Percentiles rank a stretch among this genome's conserved stretches.
These are phyloP conservation scores for Mungos mungo DNA, from an alignment of 2,113 vertebrate species.

Conservation along the genomic window DNA sequence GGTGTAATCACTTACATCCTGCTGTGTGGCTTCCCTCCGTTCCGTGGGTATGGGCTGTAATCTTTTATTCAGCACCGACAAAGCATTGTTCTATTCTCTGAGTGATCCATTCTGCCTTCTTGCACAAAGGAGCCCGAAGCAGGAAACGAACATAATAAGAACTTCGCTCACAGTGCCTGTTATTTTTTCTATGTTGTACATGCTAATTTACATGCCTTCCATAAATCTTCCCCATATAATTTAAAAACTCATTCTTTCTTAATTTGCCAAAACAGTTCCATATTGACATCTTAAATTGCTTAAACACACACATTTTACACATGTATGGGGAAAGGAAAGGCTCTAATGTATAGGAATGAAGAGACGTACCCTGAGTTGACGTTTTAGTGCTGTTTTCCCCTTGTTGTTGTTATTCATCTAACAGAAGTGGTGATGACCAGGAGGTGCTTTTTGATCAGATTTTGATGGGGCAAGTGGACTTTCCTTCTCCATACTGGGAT, in stretches of 20 bases:
- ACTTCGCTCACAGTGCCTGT: background rate
- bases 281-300: slow-evolving; percentile 1
- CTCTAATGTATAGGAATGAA: background rate
- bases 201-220: slow-evolving; percentile 43
- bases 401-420: slow-evolving; percentile 43
- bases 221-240: slow-evolving; percentile 59
- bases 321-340: background rate
- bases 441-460: slow-evolving; percentile 97
- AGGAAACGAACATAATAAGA: background rate
- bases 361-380: background rate
- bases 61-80: slow-evolving; percentile 62
- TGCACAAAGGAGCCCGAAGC: background rate
- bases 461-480: slow-evolving; percentile 93
- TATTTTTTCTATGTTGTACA: background rate
- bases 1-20: slow-evolving; percentile 98
- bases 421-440: slow-evolving; percentile 93
- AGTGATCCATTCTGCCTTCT: slow-evolving; percentile 45
- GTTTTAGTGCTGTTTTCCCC: background rate
- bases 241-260: slow-evolving; percentile 55
- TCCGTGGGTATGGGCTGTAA: slow-evolving; percentile 91
- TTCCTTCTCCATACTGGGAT: slow-evolving; percentile 96
- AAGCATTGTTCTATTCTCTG: slow-evolving; percentile 32
- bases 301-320: background rate
- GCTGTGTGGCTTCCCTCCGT: slow-evolving; percentile 97
- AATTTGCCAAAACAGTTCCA: slow-evolving; percentile 36